Evolutionary conservation across 2,113 vertebrate genomes (phyloP), one percentile per base, ranked within the genome.

Genomic region (Pleuronectes platessa): DNA sequence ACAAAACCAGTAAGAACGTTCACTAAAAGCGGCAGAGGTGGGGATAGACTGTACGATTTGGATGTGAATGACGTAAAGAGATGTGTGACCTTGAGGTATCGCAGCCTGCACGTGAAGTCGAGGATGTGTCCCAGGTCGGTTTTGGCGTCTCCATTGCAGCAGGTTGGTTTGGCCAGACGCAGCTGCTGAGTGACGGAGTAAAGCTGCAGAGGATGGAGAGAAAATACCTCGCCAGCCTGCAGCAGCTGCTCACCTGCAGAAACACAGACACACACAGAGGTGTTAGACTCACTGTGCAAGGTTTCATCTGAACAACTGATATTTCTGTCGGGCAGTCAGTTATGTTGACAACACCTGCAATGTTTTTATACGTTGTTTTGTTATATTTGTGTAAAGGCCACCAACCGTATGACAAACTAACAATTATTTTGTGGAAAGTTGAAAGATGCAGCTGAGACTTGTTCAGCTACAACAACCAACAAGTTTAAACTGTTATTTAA

Each of bases 61-160:
- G 35, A 35, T 53, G 7, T 65, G 6, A 40, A 7, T 21, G 26
- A 0, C n/a, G 45, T 4, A 3, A 47, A 53, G 20, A 15, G 11
- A 3, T 54, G 10, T 21, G 20, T 8, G 14, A 91, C 98, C 96
- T 97, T 98, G 60, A 99, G 96, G 91, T 98, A 99, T 78, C 95
- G 96, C 69, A 99, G 97, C 59, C 97, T 92, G 88, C 98, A 99
- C 61, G 97, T 96, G 92, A 99, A 99, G 93, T 99, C 98, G 61
- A 99, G 94, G 86, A 99, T 98, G 89, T 99, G 97, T 13, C 97
- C 98, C 1, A 99, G 94, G 91, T 99, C 98, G 3, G 96, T 97
- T 89, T 96, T 97, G 93, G 97, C 96, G 51, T 99, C 97, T 75
- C 97, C 96, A 1, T 94, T 98, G 76, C 94, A 95, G 73, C 97